Evolutionary conservation across 2,113 vertebrate genomes (phyloP).

Genomic region (Engraulis encrasicolus): DNA sequence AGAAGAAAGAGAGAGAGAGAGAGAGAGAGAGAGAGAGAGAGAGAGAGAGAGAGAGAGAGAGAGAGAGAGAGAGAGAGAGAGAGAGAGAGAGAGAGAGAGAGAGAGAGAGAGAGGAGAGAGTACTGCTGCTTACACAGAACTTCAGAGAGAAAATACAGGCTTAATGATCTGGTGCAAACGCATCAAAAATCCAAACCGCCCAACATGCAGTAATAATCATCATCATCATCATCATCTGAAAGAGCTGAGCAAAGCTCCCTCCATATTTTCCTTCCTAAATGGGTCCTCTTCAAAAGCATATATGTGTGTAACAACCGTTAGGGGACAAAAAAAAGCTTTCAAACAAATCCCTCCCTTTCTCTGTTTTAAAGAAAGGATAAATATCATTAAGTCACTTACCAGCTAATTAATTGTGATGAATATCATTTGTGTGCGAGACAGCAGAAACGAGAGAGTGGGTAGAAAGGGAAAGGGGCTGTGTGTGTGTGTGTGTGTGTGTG

Average conservation of each 20-base stretch:
- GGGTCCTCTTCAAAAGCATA: slow-evolving; percentile 64
- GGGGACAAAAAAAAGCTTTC: slow-evolving; percentile 70
- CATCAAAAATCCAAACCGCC: slow-evolving; percentile 30
- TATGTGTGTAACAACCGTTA: slow-evolving; percentile 57
- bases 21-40: too few relatives aligned
- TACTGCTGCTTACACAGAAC: slow-evolving; percentile 69
- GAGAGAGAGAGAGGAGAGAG: too few relatives aligned
- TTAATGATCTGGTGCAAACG: slow-evolving; percentile 70
- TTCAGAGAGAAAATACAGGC: slow-evolving; percentile 60
- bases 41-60: too few relatives aligned
- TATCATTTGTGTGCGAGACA: slow-evolving; percentile 35
- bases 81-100: too few relatives aligned
- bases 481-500: slow-evolving; percentile 47
- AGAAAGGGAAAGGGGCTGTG: slow-evolving; percentile 49
- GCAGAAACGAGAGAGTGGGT: slow-evolving; percentile 38
- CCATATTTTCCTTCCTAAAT: slow-evolving; percentile 57
- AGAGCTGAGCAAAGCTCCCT: too few relatives aligned
- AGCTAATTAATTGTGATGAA: slow-evolving; percentile 76
- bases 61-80: too few relatives aligned
- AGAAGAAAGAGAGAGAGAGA: too few relatives aligned
- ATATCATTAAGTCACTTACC: slow-evolving; percentile 77
- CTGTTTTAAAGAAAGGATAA: slow-evolving; percentile 60
- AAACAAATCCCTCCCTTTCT: slow-evolving; percentile 67
- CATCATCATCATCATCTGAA: slow-evolving; percentile 62
- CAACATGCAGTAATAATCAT: too few relatives aligned